phyloP scores from a whole-genome alignment of 2,888 invertebrate genomes.

The Tortrix viridana region DNA sequence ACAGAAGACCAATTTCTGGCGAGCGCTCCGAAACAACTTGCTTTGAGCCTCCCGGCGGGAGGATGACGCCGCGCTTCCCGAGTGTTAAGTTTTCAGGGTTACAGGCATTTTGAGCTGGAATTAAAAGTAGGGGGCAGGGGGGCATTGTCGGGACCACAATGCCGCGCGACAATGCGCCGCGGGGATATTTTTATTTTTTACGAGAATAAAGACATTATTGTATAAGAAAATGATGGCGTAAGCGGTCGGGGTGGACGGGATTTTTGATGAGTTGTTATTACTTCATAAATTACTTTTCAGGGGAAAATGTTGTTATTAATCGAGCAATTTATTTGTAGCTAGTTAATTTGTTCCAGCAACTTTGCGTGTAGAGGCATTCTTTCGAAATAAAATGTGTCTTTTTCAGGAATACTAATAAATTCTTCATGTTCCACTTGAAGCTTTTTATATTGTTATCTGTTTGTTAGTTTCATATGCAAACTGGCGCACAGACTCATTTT shows the following conservation, averaged over 20 bases:
- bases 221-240: conserved; percentile 21
- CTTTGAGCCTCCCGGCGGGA: conserved; percentile 14
- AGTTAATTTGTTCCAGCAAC: background rate
- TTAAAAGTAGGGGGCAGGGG: conserved; percentile 17
- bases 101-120: conserved; percentile 23
- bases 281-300: conserved; percentile 16
- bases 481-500: too few relatives aligned
- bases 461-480: too few relatives aligned
- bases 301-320: conserved; percentile 4
- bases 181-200: conserved; percentile 27
- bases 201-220: conserved; percentile 31
- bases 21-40: conserved; percentile 16
- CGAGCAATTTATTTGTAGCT: background rate
- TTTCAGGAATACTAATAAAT: too few relatives aligned
- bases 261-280: conserved; percentile 34
- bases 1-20: conserved; percentile 1
- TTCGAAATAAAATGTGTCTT: too few relatives aligned
- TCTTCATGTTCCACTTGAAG: too few relatives aligned
- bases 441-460: too few relatives aligned
- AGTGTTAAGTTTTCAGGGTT: conserved; percentile 33
- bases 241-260: conserved; percentile 10
- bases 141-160: conserved; percentile 9
- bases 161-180: conserved; percentile 18
- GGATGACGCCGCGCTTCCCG: conserved; percentile 13
- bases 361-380: too few relatives aligned